Percentiles rank a stretch among this genome's conserved stretches.
phyloP scores from a whole-genome alignment of 2,888 invertebrate genomes.

The Chrysotoxum bicinctum region DNA sequence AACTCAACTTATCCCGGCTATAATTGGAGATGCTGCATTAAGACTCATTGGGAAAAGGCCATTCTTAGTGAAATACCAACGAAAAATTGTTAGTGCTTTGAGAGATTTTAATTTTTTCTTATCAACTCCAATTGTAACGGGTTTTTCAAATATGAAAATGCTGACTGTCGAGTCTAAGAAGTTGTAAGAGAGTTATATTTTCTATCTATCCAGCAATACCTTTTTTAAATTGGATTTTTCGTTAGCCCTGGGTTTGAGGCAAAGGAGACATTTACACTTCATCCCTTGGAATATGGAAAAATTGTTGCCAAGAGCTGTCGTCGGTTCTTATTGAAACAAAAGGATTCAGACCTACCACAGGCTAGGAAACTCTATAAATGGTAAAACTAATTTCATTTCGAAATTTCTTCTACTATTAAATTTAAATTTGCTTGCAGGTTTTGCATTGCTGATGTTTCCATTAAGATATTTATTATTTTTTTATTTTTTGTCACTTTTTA shows the following conservation, averaged over 20 bases:
- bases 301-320: conserved; percentile 55
- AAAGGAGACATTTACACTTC: conserved; percentile 24
- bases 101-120: conserved; percentile 53
- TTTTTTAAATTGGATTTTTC: background rate
- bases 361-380: conserved; percentile 44
- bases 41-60: conserved; percentile 23
- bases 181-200: conserved; percentile 57
- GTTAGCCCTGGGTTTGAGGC: conserved; percentile 46
- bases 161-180: conserved; percentile 40
- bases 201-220: too few species aligned
- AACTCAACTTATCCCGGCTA: conserved; percentile 45
- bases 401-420: background rate
- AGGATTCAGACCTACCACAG: conserved; percentile 35
- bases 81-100: conserved; percentile 27
- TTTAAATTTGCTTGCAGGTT: background rate
- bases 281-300: conserved; percentile 41
- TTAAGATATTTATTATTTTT: conserved; percentile 5
- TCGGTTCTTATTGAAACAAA: conserved; percentile 56
- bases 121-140: conserved; percentile 30
- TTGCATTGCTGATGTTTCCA: background rate
- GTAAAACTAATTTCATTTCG: background rate
- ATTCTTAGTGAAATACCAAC: conserved; percentile 43
- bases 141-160: conserved; percentile 35
- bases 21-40: conserved; percentile 19
- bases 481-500: background rate